These are phyloP conservation scores for Smutsia gigantea DNA, from an alignment of 2,797 vertebrate genomes.

Conservation along the genomic window DNA sequence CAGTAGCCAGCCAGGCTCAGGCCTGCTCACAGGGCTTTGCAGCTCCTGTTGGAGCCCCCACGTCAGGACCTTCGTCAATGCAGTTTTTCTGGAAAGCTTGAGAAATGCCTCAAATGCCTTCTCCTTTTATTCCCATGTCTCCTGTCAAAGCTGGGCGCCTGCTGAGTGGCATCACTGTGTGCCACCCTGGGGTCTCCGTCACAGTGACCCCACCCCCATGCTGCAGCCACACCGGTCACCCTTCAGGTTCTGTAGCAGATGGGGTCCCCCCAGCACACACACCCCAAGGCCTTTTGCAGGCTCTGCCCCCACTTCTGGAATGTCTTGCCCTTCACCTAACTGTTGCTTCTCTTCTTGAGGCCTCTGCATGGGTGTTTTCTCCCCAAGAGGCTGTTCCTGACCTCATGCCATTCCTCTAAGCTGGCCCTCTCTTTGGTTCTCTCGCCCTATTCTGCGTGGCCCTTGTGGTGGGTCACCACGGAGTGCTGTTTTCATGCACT, in stretches of 20 bases:
- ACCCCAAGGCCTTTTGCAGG: background rate
- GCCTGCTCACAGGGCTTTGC: rapidly evolving
- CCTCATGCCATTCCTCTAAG: rapidly evolving
- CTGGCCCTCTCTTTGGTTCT: background rate
- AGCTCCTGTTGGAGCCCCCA: background rate
- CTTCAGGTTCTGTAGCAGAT: background rate
- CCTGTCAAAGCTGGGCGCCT: too few relatives aligned
- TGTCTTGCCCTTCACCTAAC: rapidly evolving
- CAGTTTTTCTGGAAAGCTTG: background rate
- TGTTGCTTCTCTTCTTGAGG: background rate
- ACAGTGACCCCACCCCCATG: rapidly evolving
- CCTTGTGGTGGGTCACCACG: rapidly evolving
- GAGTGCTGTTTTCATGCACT: background rate
- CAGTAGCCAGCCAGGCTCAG: background rate
- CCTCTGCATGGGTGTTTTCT: background rate
- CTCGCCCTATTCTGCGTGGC: background rate
- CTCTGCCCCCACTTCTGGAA: background rate
- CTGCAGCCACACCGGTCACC: background rate
- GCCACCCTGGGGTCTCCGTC: rapidly evolving
- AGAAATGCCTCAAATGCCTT: rapidly evolving
- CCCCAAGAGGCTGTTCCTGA: background rate
- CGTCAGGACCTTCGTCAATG: too few relatives aligned
- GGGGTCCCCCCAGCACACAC: rapidly evolving
- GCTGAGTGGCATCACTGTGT: rapidly evolving
- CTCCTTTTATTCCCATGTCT: background rate